These are phyloP conservation scores for Geodia barretti DNA, from an alignment of 37 sponge, comb jelly and placozoan species.

Conservation along the genomic window DNA sequence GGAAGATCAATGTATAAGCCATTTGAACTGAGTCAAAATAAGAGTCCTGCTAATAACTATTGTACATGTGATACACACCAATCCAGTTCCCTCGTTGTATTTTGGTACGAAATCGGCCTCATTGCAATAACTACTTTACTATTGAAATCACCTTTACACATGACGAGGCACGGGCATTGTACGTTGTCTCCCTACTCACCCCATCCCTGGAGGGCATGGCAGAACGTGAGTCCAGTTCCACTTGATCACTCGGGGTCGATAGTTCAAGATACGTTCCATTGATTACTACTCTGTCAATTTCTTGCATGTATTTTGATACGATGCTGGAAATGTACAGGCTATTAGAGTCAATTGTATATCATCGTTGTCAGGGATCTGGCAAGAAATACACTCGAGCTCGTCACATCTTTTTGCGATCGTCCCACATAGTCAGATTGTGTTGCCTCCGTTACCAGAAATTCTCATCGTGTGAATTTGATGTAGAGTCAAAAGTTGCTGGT, in stretches of 20 bases:
- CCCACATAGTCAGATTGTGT: not conserved
- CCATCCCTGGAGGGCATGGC: slow-evolving; percentile 65
- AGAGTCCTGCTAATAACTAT: no score
- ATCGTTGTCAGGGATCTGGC: not conserved
- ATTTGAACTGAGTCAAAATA: no score
- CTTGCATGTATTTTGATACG: not conserved
- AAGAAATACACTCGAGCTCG: not conserved
- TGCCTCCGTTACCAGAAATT: not conserved
- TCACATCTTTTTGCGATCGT: not conserved
- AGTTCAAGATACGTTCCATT: not conserved
- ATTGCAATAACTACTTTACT: slow-evolving; percentile 2
- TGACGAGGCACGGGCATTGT: not conserved
- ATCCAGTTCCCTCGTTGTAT: slow-evolving; percentile 31
- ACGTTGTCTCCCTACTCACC: not conserved
- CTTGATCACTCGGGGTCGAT: not conserved
- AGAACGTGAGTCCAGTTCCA: slow-evolving; percentile 26
- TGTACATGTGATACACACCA: not conserved
- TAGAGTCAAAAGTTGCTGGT: not conserved
- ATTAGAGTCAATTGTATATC: not conserved
- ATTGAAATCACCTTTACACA: slow-evolving; percentile 9
- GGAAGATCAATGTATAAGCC: no score
- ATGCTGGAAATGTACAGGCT: not conserved
- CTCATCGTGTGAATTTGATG: not conserved
- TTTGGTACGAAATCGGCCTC: not conserved
- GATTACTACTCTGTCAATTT: no score